Evolutionary conservation across 2,888 invertebrate genomes (phyloP).

Genomic region (Xestia ashworthii): DNA sequence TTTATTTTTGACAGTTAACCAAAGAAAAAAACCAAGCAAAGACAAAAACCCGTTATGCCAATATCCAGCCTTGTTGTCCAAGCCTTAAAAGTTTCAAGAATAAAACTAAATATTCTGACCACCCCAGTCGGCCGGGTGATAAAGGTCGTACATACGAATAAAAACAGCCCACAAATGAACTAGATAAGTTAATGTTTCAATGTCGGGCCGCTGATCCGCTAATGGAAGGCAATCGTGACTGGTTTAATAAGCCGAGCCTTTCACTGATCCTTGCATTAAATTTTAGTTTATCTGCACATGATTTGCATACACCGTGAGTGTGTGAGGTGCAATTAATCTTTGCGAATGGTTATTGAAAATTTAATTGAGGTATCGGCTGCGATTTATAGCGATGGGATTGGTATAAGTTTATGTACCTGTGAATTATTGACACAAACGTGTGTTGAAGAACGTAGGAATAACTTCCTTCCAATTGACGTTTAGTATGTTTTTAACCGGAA

Average conservation of each 20-base stretch:
- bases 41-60: constrained; percentile 29
- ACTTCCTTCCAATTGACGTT: constrained; percentile 5
- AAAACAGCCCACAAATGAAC: constrained; percentile 64
- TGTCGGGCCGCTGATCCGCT: constrained; percentile 67
- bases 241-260: constrained; percentile 71
- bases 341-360: constrained; percentile 42
- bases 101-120: constrained; percentile 37
- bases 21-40: constrained; percentile 34
- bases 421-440: background rate
- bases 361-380: constrained; percentile 32
- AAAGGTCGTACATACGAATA: constrained; percentile 59
- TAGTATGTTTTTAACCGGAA: background rate
- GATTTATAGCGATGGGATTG: constrained; percentile 13
- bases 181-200: constrained; percentile 68
- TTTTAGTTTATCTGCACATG: constrained; percentile 68
- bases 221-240: constrained; percentile 72
- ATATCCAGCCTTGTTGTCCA: constrained; percentile 24
- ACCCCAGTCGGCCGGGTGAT: constrained; percentile 37
- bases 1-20: constrained; percentile 22
- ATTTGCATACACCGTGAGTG: constrained; percentile 68
- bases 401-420: too few relatives aligned
- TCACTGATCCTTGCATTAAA: constrained; percentile 74
- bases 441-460: background rate
- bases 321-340: constrained; percentile 60
- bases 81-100: constrained; percentile 31